These are phyloP conservation scores for Rhinopomastus cyanomelas DNA, from an alignment of 2,113 vertebrate species.

Conservation along the genomic window DNA sequence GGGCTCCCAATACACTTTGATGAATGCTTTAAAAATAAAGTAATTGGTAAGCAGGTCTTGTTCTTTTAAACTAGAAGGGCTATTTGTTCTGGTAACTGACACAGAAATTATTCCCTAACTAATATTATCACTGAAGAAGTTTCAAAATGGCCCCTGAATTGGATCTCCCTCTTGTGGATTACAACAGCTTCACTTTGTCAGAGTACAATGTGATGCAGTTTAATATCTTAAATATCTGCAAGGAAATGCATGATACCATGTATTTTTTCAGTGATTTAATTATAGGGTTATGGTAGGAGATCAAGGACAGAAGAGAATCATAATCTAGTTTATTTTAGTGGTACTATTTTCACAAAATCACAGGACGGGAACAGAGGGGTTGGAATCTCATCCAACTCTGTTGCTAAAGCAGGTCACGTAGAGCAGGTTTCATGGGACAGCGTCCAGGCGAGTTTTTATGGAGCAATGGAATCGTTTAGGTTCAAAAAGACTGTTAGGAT, in stretches of 20 bases:
- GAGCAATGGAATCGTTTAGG: no score
- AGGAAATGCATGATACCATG: neutral
- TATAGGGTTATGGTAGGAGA: neutral
- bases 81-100: slow-evolving; percentile 4
- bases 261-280: neutral
- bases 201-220: neutral
- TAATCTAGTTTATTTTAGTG: slow-evolving; percentile 45
- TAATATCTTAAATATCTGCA: neutral
- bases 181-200: no score
- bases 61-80: neutral
- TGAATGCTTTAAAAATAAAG: neutral
- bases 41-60: neutral
- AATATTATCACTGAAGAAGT: slow-evolving; percentile 23
- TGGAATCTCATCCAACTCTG: no score
- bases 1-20: neutral
- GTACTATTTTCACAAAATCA: slow-evolving; percentile 16
- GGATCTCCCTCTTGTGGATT: neutral
- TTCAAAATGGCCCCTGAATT: neutral
- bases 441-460: no score
- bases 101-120: neutral
- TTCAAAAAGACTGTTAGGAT: no score
- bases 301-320: slow-evolving; percentile 54
- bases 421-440: no score
- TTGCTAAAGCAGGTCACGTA: no score
- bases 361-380: no score